Base-by-base conservation (phyloP, 2,888 invertebrate genomes). In the Leptarthrus brevirostris region DNA sequence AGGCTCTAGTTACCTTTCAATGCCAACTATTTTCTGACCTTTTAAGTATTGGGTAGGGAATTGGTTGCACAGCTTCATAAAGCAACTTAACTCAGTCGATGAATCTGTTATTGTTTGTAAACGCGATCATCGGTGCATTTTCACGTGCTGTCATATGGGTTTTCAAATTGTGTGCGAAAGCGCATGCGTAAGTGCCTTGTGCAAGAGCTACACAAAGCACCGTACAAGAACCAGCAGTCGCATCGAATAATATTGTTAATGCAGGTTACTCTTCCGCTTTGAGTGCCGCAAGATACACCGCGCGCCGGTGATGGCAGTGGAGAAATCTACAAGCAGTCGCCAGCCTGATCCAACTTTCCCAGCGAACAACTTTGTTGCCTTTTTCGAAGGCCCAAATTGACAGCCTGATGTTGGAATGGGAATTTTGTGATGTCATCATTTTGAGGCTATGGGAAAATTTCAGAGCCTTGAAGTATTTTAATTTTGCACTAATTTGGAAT, bases 401-500 rank as follows among this genome's bases (percentile, higher is more conserved):
- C 71, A 71, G 71, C n/a, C 24, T 54, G 36, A 26, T 69, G 40
- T 40, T 40, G 40, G 52, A 24, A 54, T 54, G 40, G 71, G 71
- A 54, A 71, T 36, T 75, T 75, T 73, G 73, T 75, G 75, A 75
- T 75, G 74, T 75, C 75, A 74, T 75, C 74, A 75, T 74, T 75
- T 75, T 75, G 74, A 71, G 75, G 73, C 73, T 73, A 71, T 75
- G 75, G 74, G 75, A 75, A 75, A 74, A 75, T 64, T 71, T 66
- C 69, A 52, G 47, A 75, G 56, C 75, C 64, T 70, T 53, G 73
- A 75, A 72, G 71, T 74, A 75, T 75, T 74, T 75, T 74, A 75
- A 74, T 74, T 74, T 75, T 75, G 74, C 74, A 72, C 75, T 75
- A 75, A 75, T 75, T 75, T 75, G 75, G 75, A 72, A 72, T 71